phyloP scores from a whole-genome alignment of 2,113 vertebrate species.

The Sarotherodon lohbergeri region DNA sequence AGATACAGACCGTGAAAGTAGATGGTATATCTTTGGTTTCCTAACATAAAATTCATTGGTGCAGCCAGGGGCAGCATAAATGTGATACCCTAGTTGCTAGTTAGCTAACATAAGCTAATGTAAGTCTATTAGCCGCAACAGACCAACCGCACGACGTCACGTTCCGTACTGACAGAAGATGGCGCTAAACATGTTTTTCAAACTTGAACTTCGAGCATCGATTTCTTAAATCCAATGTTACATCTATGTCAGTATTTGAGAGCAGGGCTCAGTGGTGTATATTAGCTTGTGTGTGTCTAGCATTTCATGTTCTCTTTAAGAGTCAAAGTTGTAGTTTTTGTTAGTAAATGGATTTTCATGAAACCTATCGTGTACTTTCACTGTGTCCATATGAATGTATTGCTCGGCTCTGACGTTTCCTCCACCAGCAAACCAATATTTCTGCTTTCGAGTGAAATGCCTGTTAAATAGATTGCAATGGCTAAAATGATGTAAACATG shows the following conservation, averaged over 20 bases:
- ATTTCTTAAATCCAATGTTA: background rate
- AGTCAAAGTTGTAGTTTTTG: background rate
- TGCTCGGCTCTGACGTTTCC: background rate
- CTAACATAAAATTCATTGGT: background rate
- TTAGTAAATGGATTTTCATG: background rate
- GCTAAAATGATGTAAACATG: background rate
- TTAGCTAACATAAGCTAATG: background rate
- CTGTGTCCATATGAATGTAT: background rate
- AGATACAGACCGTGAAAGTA: background rate
- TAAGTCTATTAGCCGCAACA: background rate
- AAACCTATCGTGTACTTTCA: background rate
- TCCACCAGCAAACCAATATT: background rate
- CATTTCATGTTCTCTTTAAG: background rate
- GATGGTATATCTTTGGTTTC: background rate
- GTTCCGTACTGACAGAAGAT: background rate
- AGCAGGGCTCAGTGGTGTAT: background rate
- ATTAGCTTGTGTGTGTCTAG: background rate
- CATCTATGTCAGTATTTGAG: background rate
- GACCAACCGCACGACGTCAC: background rate
- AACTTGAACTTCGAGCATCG: background rate
- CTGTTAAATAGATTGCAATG: background rate
- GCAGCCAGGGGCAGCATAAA: background rate
- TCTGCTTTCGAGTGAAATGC: background rate
- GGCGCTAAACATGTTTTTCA: background rate
- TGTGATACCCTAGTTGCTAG: background rate